Base-by-base conservation (phyloP, 2,888 invertebrate species). In the Zelleria hepariella region DNA sequence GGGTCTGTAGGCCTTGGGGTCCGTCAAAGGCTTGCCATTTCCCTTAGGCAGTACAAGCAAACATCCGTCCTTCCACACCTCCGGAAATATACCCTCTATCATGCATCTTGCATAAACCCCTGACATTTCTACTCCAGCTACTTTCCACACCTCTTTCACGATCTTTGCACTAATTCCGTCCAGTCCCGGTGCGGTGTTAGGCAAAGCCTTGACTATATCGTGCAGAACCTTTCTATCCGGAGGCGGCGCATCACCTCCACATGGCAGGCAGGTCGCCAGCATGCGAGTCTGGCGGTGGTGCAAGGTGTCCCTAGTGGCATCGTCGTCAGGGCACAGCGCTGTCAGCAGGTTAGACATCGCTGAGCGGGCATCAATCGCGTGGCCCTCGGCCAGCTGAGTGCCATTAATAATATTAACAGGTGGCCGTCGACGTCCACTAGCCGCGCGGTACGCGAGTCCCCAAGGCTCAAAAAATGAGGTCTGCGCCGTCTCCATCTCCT, bases 1-100 rank as follows among this genome's bases (percentile, higher is more conserved):
- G 0, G 73, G 70, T 1, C 71, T 58, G 15, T 71, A 74, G 2
- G 69, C 67, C 53, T 66, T 67, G 0, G 69, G 68, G 4, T 55
- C 49, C 0, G 6, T n/a, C 24, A 1, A 20, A n/a, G 57, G 52
- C 57, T 26, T 53, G 23, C 18, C 56, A 15, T 26, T 26, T 6
- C 49, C 32, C 42, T 59, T 57, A 2, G 59, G 56, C 26, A 59
- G 47, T 1, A 59, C 54, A 4, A 53, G 4, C 4, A 54, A 25
- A 42, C 26, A 32, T 8, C 59, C 57, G 2, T 2, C 26, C 24
- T 57, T 59, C 57, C 57, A 52, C 5, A 26, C 18, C 24, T 49
- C 49, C 23, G 58, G 58, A n/a, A 59, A 59, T 2, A 53, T 32
- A 7, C 58, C 58, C 26, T 58, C 58, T 25, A n/a, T 51, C 15